phyloP scores from a whole-genome alignment of 2,888 invertebrate species.

The Meganola albula region DNA sequence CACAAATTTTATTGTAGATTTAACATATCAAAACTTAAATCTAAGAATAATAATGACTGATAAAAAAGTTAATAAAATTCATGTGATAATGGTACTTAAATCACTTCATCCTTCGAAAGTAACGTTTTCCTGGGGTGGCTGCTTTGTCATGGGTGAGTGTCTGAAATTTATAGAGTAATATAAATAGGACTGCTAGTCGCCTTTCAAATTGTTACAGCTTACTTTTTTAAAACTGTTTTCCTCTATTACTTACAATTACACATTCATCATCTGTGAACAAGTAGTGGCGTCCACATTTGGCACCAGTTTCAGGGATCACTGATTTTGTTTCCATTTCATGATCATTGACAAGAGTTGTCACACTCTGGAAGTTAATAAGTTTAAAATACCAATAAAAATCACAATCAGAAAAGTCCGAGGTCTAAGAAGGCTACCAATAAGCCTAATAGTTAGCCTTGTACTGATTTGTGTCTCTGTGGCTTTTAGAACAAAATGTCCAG shows the following conservation, averaged over 20 bases:
- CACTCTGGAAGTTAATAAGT: conserved; percentile 61
- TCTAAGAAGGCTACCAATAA: too few species aligned
- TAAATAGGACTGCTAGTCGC: too few species aligned
- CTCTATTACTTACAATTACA: conserved; percentile 48
- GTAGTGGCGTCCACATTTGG: conserved; percentile 57
- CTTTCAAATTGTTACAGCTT: too few species aligned
- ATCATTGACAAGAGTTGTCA: conserved; percentile 72
- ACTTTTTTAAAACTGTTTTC: neutral
- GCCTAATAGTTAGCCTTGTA: too few species aligned
- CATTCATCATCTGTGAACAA: conserved; percentile 62
- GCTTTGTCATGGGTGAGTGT: conserved; percentile 76
- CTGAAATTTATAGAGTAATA: conserved; percentile 70
- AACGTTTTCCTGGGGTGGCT: conserved; percentile 71
- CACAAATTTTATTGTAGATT: too few species aligned
- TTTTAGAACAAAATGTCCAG: too few species aligned
- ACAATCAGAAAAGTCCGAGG: too few species aligned
- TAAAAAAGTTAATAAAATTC: neutral
- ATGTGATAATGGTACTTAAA: neutral
- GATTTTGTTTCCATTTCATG: conserved; percentile 65
- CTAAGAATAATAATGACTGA: too few species aligned
- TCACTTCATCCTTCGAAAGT: conserved; percentile 67
- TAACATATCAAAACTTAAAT: too few species aligned
- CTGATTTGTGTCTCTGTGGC: too few species aligned
- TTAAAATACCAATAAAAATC: too few species aligned
- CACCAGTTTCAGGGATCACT: conserved; percentile 50